phyloP scores from a whole-genome alignment of 2,888 invertebrate genomes.

The Parasteatoda lunata region DNA sequence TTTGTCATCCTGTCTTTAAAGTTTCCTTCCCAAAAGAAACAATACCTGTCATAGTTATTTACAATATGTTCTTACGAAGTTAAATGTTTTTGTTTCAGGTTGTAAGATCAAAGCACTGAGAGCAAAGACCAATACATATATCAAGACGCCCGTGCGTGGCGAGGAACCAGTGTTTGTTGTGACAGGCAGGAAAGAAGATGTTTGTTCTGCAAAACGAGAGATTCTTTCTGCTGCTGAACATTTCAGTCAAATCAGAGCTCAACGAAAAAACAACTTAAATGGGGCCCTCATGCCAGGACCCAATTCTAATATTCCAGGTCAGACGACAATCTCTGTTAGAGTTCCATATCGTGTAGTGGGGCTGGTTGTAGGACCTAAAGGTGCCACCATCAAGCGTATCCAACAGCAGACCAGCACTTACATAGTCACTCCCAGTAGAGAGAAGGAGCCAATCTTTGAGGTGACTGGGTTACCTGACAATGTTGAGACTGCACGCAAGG shows the following conservation, averaged over 20 bases:
- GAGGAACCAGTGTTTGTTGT: constrained; percentile 99
- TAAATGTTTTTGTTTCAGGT: constrained; percentile 79
- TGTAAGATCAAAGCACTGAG: constrained; percentile 99
- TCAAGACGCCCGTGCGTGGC: constrained; percentile 98
- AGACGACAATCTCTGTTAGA: constrained; percentile 93
- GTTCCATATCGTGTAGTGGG: constrained; percentile 99
- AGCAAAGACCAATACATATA: constrained; percentile 99
- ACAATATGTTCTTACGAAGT: neutral
- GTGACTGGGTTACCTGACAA: constrained; percentile 97
- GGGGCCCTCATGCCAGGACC: constrained; percentile 71
- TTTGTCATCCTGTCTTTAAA: too few relatives aligned
- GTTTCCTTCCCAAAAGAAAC: too few relatives aligned
- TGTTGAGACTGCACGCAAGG: constrained; percentile 94
- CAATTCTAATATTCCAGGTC: constrained; percentile 80
- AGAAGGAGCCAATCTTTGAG: constrained; percentile 97
- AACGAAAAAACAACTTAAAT: constrained; percentile 85
- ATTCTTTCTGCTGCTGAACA: constrained; percentile 99
- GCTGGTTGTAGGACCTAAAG: constrained; percentile 98
- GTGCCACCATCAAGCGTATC: constrained; percentile 99
- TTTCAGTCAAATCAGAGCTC: constrained; percentile 97
- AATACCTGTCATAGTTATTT: too few relatives aligned
- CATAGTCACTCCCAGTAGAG: constrained; percentile 97
- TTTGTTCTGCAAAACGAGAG: constrained; percentile 96
- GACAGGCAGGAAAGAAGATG: constrained; percentile 98
- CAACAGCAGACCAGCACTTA: constrained; percentile 99